Base-by-base conservation (phyloP, 1,140 invertebrate genomes). In the Drosophila pectinifera region DNA sequence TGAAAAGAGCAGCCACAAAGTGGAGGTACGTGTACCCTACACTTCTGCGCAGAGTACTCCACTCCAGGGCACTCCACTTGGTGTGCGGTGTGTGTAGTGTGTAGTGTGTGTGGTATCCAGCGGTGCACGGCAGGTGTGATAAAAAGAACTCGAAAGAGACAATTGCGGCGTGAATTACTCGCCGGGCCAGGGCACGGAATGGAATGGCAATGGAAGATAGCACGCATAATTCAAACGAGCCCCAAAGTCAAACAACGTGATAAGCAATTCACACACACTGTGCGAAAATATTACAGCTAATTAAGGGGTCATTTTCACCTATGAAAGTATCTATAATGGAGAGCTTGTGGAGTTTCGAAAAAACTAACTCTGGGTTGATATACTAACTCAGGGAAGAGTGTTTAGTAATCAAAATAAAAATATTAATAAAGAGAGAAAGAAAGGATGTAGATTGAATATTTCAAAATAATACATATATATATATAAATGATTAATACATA, bases 161-260 rank as follows among this genome's bases (percentile, higher is more conserved):
- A 77, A 77, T 77, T 77, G 73, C 73, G 51, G 72, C 69, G 61
- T 65, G 63, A 65, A 64, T 64, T 65, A 65, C 49, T 54, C 38
- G 62, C 43, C 42, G 45, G 59, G 38, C 51, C 22, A 26, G 49
- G 67, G 28, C 8, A 53, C 18, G 28, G 48, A 51, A 51, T 34
- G 49, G 53, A 69, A 59, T 80, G 77, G 77, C 70, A 79, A 61
- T 76, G 72, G 77, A 49, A 80, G 62, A 84, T 85, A 84, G 77
- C 55, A 61, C 77, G 72, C 61, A 79, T 76, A 80, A 84, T 84
- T 84, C 72, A 84, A 85, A 85, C 73, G 77, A 69, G 75, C 39
- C 75, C 72, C 70, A 86, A 86, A 83, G 79, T 88, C 79, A 88
- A 80, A 86, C 73, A 78, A 85, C 76, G 48, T 83, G 84, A 86